Evolutionary conservation across 2,797 vertebrate genomes (phyloP).

Genomic region (Cryptoprocta ferox): DNA sequence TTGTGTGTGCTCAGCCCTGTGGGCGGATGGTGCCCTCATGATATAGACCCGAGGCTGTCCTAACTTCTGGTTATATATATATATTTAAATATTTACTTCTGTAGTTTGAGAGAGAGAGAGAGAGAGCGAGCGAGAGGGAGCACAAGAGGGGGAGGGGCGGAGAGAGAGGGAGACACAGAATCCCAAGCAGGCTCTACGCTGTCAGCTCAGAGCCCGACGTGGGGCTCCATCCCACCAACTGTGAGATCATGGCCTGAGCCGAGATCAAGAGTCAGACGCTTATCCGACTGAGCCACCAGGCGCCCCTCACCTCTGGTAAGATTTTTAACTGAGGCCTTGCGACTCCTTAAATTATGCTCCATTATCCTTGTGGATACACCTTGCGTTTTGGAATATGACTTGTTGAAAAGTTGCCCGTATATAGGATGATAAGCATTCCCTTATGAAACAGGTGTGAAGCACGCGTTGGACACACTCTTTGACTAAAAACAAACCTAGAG

Average conservation of each 20-base stretch:
- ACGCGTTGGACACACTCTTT: background rate
- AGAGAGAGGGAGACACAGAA: no score
- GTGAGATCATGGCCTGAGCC: no score
- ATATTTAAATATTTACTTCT: no score
- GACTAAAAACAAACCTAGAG: background rate
- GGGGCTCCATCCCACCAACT: no score
- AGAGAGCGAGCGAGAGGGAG: no score
- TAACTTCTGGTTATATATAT: background rate
- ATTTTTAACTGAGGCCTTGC: background rate
- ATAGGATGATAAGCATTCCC: background rate
- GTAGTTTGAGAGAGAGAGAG: no score
- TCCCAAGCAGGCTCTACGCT: no score
- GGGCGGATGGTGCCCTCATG: background rate
- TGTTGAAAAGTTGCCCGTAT: background rate
- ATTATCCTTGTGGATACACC: background rate
- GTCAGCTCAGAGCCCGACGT: no score
- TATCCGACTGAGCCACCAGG: no score
- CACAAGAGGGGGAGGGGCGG: no score
- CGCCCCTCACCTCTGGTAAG: background rate
- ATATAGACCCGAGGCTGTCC: background rate
- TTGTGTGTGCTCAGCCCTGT: rapidly evolving
- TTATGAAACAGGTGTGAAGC: background rate
- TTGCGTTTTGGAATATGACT: background rate
- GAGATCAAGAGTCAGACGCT: no score
- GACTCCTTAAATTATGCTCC: rapidly evolving